Percentiles rank a stretch among this genome's conserved stretches.
Evolutionary conservation across 2,888 invertebrate genomes (phyloP).

Genomic region (Tenodera sinensis): DNA sequence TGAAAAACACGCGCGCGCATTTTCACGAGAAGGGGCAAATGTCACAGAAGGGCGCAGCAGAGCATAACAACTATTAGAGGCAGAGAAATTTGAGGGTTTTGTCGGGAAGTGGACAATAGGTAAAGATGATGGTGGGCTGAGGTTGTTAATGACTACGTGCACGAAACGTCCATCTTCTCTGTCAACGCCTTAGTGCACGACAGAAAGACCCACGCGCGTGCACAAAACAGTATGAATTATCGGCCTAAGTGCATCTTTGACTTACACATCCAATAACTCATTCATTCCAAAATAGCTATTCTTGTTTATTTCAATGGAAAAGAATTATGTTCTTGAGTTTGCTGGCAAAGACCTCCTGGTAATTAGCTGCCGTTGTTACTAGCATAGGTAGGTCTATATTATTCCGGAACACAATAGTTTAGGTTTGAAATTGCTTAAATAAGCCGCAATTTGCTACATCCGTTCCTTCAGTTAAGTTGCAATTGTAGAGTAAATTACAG

Average conservation of each 20-base stretch:
- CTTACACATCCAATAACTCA: background rate
- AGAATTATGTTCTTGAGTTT: background rate
- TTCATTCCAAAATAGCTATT: background rate
- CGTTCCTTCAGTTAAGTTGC: too few relatives aligned
- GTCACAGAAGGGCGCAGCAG: background rate
- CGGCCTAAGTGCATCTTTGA: background rate
- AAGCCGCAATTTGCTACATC: too few relatives aligned
- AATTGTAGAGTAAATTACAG: too few relatives aligned
- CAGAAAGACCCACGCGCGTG: background rate
- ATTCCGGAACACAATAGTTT: too few relatives aligned
- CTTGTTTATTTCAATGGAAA: background rate
- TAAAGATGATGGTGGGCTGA: background rate
- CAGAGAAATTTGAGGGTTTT: background rate
- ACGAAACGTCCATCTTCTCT: conserved; percentile 5
- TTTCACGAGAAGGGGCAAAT: background rate
- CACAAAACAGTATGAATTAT: background rate
- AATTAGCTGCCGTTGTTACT: background rate
- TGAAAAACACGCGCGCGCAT: background rate
- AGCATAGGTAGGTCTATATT: too few relatives aligned
- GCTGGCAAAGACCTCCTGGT: background rate
- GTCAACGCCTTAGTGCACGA: background rate
- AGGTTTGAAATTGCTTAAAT: too few relatives aligned
- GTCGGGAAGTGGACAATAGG: background rate
- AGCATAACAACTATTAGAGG: background rate
- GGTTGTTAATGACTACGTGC: background rate